A percentile compares a stretch with the other conserved stretches of the same genome.
These are phyloP conservation scores for Drosophila sp. DNA, from an alignment of 1,140 invertebrate species.

Conservation along the genomic window DNA sequence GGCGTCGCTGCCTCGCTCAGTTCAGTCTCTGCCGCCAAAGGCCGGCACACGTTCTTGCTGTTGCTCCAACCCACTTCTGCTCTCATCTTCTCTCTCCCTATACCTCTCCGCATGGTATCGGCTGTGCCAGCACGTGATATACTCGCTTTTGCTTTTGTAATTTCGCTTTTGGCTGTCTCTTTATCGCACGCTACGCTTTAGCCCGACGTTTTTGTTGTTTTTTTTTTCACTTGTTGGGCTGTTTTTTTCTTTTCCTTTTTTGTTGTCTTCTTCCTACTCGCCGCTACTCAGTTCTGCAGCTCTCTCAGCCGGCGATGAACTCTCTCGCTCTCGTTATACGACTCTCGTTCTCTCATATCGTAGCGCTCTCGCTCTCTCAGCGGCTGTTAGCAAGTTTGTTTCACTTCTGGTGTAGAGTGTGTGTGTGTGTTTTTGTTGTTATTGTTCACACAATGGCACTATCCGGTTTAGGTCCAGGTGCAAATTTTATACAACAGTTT, in stretches of 20 bases:
- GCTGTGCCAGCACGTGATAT: slow-evolving; percentile 78
- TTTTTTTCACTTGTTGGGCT: slow-evolving; percentile 77
- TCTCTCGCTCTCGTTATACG: slow-evolving; percentile 30
- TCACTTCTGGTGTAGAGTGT: slow-evolving; percentile 33
- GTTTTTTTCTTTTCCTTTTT: slow-evolving; percentile 65
- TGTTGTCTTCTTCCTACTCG: slow-evolving; percentile 52
- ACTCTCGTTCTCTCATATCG: slow-evolving; percentile 26
- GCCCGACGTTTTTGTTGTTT: slow-evolving; percentile 64
- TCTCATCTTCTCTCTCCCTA: not conserved
- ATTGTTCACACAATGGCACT: slow-evolving; percentile 69
- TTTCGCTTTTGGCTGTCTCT: slow-evolving; percentile 69
- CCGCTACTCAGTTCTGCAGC: slow-evolving; percentile 31
- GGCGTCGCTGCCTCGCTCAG: slow-evolving; percentile 39
- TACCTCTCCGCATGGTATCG: slow-evolving; percentile 18
- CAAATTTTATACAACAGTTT: slow-evolving; percentile 80
- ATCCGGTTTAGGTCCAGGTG: slow-evolving; percentile 82
- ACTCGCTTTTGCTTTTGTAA: slow-evolving; percentile 77
- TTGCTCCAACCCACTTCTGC: slow-evolving; percentile 25
- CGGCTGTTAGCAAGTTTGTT: slow-evolving; percentile 58
- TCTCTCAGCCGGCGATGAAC: slow-evolving; percentile 52
- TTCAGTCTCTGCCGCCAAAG: slow-evolving; percentile 67
- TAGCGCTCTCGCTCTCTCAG: slow-evolving; percentile 32
- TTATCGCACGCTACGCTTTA: slow-evolving; percentile 75
- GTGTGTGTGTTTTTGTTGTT: slow-evolving; percentile 47
- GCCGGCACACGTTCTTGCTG: slow-evolving; percentile 63